phyloP scores from a whole-genome alignment of 2,797 vertebrate species.

The Coregonus ussuriensis region DNA sequence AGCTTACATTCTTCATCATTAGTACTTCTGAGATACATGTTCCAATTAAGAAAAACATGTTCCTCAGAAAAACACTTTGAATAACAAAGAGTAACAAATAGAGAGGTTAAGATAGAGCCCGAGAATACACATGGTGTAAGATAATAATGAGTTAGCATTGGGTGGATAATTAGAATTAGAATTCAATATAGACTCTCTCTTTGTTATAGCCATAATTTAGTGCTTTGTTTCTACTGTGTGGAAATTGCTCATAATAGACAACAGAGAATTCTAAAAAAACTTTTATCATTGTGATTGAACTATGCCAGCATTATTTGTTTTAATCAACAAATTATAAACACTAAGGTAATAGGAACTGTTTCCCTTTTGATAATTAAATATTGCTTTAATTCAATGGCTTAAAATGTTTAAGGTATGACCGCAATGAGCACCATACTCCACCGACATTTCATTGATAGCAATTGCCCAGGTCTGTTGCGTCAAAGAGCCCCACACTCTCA shows the following conservation, averaged over 20 bases:
- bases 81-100: background rate
- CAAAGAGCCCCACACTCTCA: background rate
- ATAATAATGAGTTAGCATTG: slow-evolving; percentile 1
- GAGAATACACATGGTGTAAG: background rate
- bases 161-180: background rate
- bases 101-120: background rate
- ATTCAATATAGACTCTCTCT: background rate
- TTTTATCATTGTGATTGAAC: slow-evolving; percentile 13
- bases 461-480: slow-evolving; percentile 39
- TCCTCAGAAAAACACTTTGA: background rate
- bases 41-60: slow-evolving; percentile 8
- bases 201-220: slow-evolving; percentile 11
- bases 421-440: slow-evolving; percentile 30
- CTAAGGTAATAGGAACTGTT: slow-evolving; percentile 20
- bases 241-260: slow-evolving; percentile 18
- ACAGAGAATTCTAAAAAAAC: slow-evolving; percentile 23
- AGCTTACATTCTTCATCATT: background rate
- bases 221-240: background rate
- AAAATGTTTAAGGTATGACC: slow-evolving; percentile 57
- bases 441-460: slow-evolving; percentile 56
- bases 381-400: slow-evolving; percentile 47
- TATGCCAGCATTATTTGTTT: slow-evolving; percentile 22
- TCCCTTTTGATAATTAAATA: slow-evolving; percentile 45
- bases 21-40: background rate
- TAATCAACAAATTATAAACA: slow-evolving; percentile 45